Percentiles rank a stretch among this genome's conserved stretches.
Conservation (phyloP, 1,140 invertebrate species). For the Cepaea nemoralis region DNA sequence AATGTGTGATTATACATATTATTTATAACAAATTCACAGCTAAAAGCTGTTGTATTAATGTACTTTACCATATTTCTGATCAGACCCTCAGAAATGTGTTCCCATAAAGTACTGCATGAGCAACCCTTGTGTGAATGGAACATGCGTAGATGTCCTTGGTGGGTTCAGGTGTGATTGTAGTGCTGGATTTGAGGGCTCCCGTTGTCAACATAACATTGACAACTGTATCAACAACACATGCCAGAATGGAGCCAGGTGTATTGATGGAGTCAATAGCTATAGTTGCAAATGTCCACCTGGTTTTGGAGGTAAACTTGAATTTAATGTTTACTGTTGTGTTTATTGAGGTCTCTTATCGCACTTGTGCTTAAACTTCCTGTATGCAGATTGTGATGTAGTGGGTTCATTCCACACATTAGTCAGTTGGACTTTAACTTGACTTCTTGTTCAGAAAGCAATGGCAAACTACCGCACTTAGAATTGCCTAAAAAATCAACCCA, state of each 20-base stretch:
- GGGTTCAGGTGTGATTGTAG: slow-evolving; percentile 8
- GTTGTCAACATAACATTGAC: slow-evolving; percentile 55
- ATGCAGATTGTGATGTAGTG: too few species aligned
- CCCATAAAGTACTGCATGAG: slow-evolving; percentile 16
- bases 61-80: neutral
- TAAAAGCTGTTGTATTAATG: too few species aligned
- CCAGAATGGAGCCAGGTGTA: slow-evolving; percentile 53
- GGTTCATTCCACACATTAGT: too few species aligned
- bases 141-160: neutral
- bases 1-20: too few species aligned
- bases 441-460: too few species aligned
- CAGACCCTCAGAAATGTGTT: neutral
- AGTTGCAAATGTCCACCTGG: slow-evolving; percentile 52
- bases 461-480: too few species aligned
- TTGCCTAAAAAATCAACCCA: too few species aligned
- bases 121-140: slow-evolving; percentile 13
- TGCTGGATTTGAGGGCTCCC: neutral
- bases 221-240: slow-evolving; percentile 51
- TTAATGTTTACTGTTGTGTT: too few species aligned
- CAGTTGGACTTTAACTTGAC: too few species aligned
- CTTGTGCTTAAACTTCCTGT: too few species aligned
- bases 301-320: slow-evolving; percentile 75
- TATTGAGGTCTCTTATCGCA: too few species aligned
- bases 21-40: too few species aligned
- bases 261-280: slow-evolving; percentile 66